Conservation (phyloP, 1,140 invertebrate genomes). For the Bradysia coprophila region DNA sequence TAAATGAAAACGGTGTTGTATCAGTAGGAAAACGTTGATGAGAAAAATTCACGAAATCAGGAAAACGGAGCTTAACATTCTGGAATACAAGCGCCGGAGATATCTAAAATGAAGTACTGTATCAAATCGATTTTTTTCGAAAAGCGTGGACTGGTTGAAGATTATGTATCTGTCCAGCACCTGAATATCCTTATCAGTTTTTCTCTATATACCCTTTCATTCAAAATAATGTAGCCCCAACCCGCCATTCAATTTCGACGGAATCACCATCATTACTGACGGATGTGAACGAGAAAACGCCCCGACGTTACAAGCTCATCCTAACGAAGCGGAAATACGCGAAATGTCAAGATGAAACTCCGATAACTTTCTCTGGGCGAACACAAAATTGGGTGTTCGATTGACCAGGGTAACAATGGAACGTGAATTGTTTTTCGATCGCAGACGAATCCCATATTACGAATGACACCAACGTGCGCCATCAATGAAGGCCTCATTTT, state of each 20-base stretch:
- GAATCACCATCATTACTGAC: conserved; percentile 82
- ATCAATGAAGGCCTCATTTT: conserved; percentile 86
- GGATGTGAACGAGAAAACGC: conserved; percentile 91
- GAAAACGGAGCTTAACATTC: conserved; percentile 70
- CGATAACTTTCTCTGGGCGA: conserved; percentile 67
- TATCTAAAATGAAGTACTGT: conserved; percentile 24
- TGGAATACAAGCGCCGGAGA: conserved; percentile 50
- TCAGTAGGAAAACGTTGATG: conserved; percentile 55
- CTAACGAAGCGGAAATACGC: conserved; percentile 74
- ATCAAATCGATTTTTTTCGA: too few relatives aligned
- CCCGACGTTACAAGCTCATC: conserved; percentile 59
- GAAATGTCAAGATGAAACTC: conserved; percentile 83
- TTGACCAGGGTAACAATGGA: conserved; percentile 83
- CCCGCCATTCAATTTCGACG: conserved; percentile 65
- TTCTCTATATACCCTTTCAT: background rate
- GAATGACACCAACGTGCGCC: conserved; percentile 69
- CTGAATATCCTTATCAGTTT: too few relatives aligned
- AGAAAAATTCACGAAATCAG: conserved; percentile 58
- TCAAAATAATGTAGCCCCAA: conserved; percentile 27
- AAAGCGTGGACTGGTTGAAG: too few relatives aligned
- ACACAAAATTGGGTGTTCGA: conserved; percentile 75
- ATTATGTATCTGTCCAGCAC: too few relatives aligned
- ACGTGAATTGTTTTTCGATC: conserved; percentile 62
- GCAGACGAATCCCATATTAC: conserved; percentile 67
- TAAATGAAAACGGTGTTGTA: conserved; percentile 62